Conservation (phyloP, 2,888 invertebrate species). For the Xestia xanthographa region DNA sequence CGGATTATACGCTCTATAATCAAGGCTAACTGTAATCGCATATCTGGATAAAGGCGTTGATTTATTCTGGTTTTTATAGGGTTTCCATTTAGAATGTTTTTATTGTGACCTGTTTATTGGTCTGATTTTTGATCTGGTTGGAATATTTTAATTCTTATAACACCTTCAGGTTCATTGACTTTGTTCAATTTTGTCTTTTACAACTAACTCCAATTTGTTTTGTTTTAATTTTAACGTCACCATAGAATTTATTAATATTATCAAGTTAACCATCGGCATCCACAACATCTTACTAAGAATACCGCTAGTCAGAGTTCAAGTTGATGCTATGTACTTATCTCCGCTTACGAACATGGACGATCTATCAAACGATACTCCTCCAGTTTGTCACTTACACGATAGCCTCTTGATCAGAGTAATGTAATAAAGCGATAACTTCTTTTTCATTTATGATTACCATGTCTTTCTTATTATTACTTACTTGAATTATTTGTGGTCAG, state of each 20-base stretch:
- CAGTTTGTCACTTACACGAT: constrained; percentile 45
- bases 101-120: constrained; percentile 19
- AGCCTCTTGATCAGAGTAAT: not conserved
- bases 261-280: not conserved
- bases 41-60: constrained; percentile 50
- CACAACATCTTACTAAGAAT: constrained; percentile 10
- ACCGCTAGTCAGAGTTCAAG: constrained; percentile 19
- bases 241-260: not conserved
- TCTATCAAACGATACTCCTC: constrained; percentile 29
- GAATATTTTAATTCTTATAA: not conserved
- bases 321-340: constrained; percentile 11
- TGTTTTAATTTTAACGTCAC: not conserved
- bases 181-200: not conserved
- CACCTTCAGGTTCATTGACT: not conserved
- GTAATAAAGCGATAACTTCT: not conserved
- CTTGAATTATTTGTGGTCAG: not conserved
- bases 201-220: not conserved
- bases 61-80: constrained; percentile 45
- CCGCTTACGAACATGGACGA: constrained; percentile 18
- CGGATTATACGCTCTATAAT: constrained; percentile 71
- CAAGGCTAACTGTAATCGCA: constrained; percentile 60
- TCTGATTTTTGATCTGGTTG: not conserved
- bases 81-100: constrained; percentile 23
- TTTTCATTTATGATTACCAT: not conserved
- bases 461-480: not conserved